phyloP scores from a whole-genome alignment of 2,888 invertebrate genomes.

The Nemapogon koenigi region DNA sequence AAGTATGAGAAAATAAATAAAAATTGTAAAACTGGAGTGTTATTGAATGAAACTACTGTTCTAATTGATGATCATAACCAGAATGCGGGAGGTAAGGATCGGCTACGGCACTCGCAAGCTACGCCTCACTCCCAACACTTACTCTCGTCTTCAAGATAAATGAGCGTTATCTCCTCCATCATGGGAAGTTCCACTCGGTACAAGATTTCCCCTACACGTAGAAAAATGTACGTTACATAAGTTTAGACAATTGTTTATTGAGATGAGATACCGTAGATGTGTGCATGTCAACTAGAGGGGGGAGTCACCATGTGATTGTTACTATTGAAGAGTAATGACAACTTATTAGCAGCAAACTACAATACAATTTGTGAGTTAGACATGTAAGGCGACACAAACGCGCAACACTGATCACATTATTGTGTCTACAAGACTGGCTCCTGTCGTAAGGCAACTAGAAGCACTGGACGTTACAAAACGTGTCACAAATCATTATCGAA shows the following conservation, averaged over 20 bases:
- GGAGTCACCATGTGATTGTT: background rate
- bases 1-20: conserved; percentile 47
- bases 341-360: conserved; percentile 25
- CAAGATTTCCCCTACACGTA: conserved; percentile 83
- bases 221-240: conserved; percentile 62
- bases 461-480: conserved; percentile 42
- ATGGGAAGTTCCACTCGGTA: conserved; percentile 92
- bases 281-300: conserved; percentile 2
- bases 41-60: conserved; percentile 62
- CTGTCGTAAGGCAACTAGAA: conserved; percentile 53
- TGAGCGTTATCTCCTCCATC: conserved; percentile 93
- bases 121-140: conserved; percentile 70
- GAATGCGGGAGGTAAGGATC: conserved; percentile 66
- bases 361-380: conserved; percentile 38
- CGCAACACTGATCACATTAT: conserved; percentile 14
- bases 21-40: conserved; percentile 47
- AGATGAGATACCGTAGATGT: background rate
- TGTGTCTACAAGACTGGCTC: conserved; percentile 22
- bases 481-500: too few relatives aligned
- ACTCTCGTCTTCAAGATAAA: conserved; percentile 90
- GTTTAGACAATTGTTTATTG: background rate
- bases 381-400: conserved; percentile 35
- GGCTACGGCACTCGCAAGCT: conserved; percentile 72
- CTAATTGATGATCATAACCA: conserved; percentile 67
- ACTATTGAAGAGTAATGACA: background rate